Evolutionary conservation across 2,797 vertebrate genomes (phyloP), one percentile per base, ranked within the genome.

Genomic region (Phoebastria nigripes): DNA sequence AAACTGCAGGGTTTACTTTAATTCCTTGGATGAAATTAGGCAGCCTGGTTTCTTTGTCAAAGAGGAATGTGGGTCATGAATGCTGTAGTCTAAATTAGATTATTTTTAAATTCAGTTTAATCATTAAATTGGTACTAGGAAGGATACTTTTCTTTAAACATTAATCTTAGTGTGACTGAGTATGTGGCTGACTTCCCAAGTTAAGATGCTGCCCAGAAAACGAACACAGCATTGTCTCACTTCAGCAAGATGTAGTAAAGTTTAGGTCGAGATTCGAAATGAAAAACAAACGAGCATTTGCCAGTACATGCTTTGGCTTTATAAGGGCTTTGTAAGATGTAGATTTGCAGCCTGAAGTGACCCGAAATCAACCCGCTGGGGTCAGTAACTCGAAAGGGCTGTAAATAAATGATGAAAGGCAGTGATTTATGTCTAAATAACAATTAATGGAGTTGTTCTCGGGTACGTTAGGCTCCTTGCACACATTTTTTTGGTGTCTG

Each of bases 211-310:
- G 8, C 7, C 35, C 62, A 16, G 29, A 55, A 56, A 19, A 20
- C 7, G 2, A 5, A 0, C 37, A 1, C 15, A 4, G 11, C 10
- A 0, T 16, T 5, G 3, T 5, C 69, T 52, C 35, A 1, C n/a
- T 29, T 63, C 8, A 46, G 33, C 39, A 7, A 58, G n/a, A 25
- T 2, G 2, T 3, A 14, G n/a, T 5, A 3, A 20, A 0, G n/a
- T 6, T 56, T 10, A 31, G 2, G 11, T 0, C 46, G 31, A 54
- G 71, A 70, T 37, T 13, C 1, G 3, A 29, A 35, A 49, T 6
- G 42, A 15, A 49, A 51, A 67, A 2, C 46, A 25, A 33, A 9
- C 5, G 19, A 54, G 28, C 24, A 19, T 2, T 41, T 52, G 21
- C 39, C 44, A 35, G 33, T 6, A 26, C 5, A 15, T 0, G 4